Evolutionary conservation across 2,113 vertebrate species (phyloP), one percentile per base, ranked within the genome.

Genomic region (Cnemophilus loriae): DNA sequence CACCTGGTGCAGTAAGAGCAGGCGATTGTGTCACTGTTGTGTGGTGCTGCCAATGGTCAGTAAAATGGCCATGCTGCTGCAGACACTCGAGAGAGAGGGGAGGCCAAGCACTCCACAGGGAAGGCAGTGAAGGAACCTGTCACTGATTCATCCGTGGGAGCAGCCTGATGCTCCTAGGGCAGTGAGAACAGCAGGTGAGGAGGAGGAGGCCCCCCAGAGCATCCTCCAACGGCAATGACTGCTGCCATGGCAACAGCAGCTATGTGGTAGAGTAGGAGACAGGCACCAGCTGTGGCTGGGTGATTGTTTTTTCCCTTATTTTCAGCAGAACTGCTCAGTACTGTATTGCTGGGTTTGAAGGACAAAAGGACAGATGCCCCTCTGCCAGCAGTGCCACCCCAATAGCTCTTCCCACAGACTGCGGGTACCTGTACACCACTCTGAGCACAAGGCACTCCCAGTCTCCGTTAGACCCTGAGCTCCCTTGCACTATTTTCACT

Each of bases 221-320:
- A 94, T 74, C 92, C 79, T 95, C 67, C 37, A 78, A 57, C 8
- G 13, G 52, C 1, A 9, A 56, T 41, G 92, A 53, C 79, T 95
- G 96, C 90, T 96, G 83, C 92, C 86, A 96, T 94, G 77, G 96
- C 84, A 96, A 96, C 96, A 65, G 65, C 80, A 92, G 88, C 70
- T 87, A 53, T 49, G 30, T 59, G 41, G 20, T 70, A 82, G 84
- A 91, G 65, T 37, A 70, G 35, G 67, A 94, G 50, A 84, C 86
- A 90, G 68, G 70, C 84, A 96, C 85, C 95, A 95, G 94, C 92
- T 97, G 94, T 70, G 93, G 32, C 70, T 59, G 41, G 41, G 8
- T 87, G 81, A 85, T 90, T 94, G 80, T 4, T 84, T 91, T 90
- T 57, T 17, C 30, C 39, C 9, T 68, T 75, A 41, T 81, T 90